Conservation (phyloP, 2,888 invertebrate species). For the Andrena chrysosceles region DNA sequence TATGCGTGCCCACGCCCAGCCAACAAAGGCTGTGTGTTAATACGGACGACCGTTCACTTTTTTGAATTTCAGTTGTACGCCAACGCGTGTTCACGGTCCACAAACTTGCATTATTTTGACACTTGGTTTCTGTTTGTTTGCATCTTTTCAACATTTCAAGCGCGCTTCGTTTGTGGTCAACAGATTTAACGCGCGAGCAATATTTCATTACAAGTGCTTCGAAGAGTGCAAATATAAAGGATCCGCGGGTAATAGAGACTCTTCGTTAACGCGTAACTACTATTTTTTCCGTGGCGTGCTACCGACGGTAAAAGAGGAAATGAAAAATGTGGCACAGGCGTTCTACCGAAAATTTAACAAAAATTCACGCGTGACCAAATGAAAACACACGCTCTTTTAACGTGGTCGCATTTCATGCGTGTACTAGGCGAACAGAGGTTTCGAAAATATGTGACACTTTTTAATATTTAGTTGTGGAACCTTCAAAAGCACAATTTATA, state of each 20-base stretch:
- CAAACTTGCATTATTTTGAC: neutral
- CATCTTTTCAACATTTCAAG: neutral
- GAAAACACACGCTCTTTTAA: neutral
- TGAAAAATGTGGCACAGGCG: neutral
- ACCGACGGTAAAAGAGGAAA: constrained; percentile 27
- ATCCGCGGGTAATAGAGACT: neutral
- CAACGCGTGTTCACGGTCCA: neutral
- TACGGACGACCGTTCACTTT: constrained; percentile 2
- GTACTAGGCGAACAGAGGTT: neutral
- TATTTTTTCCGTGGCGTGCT: constrained; percentile 14
- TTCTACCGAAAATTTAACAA: constrained; percentile 33
- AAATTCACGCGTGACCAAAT: neutral
- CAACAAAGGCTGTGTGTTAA: too few relatives aligned
- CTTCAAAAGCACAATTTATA: neutral
- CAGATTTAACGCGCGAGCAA: constrained; percentile 2
- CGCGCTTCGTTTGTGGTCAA: neutral
- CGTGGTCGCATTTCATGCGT: neutral
- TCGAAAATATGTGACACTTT: neutral
- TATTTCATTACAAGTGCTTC: constrained; percentile 23
- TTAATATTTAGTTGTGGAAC: neutral
- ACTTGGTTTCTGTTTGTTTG: neutral
- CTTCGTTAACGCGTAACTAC: constrained; percentile 19
- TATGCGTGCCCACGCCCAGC: neutral
- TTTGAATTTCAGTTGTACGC: neutral
- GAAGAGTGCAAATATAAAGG: neutral